These are phyloP conservation scores for Phacellophora camtschatica DNA, from an alignment of 30 jellyfish, hydroid and myxozoan genomes.

Conservation along the genomic window DNA sequence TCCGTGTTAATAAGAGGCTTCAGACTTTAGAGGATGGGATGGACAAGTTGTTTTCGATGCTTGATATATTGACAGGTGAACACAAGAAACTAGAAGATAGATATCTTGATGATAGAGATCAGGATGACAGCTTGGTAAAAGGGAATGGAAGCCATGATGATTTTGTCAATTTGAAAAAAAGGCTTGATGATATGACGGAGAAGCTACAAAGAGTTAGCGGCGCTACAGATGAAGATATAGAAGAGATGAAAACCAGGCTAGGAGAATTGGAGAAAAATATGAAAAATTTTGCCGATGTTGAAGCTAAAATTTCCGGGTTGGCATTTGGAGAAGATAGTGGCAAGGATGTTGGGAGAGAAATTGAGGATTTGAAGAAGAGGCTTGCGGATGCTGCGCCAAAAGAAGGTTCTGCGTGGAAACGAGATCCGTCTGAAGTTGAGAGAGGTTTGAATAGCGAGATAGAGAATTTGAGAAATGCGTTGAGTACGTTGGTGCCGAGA, in stretches of 20 bases:
- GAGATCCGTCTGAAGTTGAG: neutral
- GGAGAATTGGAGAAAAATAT: neutral
- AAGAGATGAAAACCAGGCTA: neutral
- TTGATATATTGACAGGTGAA: constrained; percentile 44
- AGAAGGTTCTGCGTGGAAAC: neutral
- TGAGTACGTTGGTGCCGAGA: neutral
- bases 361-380: neutral
- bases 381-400: neutral
- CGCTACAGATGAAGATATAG: neutral
- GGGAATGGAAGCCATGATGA: neutral
- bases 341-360: too few relatives aligned
- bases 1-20: constrained; percentile 53
- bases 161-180: neutral
- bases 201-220: neutral
- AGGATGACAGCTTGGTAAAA: neutral
- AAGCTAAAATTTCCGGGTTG: too few relatives aligned
- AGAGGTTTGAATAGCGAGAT: neutral
- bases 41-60: constrained; percentile 72
- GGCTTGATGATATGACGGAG: neutral
- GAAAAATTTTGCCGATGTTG: neutral
- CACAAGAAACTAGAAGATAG: constrained; percentile 3
- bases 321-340: too few relatives aligned
- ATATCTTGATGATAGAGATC: neutral
- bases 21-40: constrained; percentile 76
- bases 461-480: neutral